Percentiles rank a stretch among this genome's conserved stretches.
Conservation (phyloP, 2,797 vertebrate species). For the Anableps anableps region DNA sequence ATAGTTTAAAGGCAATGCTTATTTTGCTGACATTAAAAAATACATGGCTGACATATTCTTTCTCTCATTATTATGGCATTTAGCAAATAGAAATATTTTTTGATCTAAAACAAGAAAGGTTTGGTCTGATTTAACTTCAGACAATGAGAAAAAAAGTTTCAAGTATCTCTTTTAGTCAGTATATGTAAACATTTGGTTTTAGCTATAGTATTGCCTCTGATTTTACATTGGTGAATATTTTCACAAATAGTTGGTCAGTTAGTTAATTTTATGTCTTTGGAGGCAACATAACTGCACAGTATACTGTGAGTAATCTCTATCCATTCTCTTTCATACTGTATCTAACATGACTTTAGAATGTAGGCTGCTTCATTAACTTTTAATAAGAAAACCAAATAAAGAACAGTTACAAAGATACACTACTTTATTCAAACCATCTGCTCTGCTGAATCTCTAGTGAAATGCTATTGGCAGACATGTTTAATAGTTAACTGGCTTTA, state of each 20-base stretch:
- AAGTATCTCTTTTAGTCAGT: background rate
- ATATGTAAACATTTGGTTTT: background rate
- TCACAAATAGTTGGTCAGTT: background rate
- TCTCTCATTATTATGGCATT: background rate
- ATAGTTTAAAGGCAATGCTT: background rate
- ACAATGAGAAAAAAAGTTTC: background rate
- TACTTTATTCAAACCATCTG: constrained; percentile 24
- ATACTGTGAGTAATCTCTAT: too few species aligned
- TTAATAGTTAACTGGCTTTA: constrained; percentile 10
- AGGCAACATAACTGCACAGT: background rate
- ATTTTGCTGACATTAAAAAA: background rate
- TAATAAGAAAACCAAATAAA: constrained; percentile 21
- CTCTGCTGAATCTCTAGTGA: constrained; percentile 9
- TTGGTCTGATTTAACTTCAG: background rate
- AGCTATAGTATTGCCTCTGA: background rate
- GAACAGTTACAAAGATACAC: constrained; percentile 11
- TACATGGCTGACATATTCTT: background rate
- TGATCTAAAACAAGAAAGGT: background rate
- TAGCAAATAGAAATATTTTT: background rate
- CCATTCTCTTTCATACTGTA: background rate
- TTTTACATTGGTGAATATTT: too few species aligned
- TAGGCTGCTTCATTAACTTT: constrained; percentile 22
- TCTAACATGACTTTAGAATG: constrained; percentile 12
- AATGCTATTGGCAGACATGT: background rate
- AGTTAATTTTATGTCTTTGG: background rate